Evolutionary conservation across 2,113 vertebrate species (phyloP), one percentile per base, ranked within the genome.

Genomic region (Coryphaenoides rupestris): DNA sequence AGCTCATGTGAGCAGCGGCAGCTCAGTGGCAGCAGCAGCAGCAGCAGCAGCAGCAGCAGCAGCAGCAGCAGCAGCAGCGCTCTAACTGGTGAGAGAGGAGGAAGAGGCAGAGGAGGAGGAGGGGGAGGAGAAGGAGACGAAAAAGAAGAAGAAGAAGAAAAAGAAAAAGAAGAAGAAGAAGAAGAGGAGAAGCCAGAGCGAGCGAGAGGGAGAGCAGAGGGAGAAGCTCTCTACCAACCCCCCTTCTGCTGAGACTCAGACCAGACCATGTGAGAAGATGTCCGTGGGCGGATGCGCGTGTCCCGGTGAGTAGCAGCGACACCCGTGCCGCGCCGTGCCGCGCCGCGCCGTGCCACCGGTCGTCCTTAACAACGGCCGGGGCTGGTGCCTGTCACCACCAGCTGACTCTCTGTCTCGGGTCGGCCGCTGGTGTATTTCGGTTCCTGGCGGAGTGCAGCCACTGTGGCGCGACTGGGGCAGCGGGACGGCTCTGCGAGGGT

Each of bases 251-350:
- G 87, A 83, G 89, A 88, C 88, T 81, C 87, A 87, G 75, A 89
- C 91, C 90, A 92, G 93, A 92, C 24, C 93, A 95, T 95, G 94
- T 94, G 93, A 92, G 86, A 95, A 94, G 93, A 95, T 95, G 94
- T 95, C 94, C 85, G 93, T 95, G 86, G 89, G 90, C 90, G 94
- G 93, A 91, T 95, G 94, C 84, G 94, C 94, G 84, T 95, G 94
- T 93, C 94, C 94, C 88, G 94, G 94, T 95, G 88, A 95, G 94
- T 93, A 75, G 72, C 81, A 75, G 72, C 81, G 74, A 71, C 73
- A 52, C n/a, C 16, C 3, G 50, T 16, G 50, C 16, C 14, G 14
- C 4, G 13, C 16, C 16, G 16, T 16, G 49, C 49, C 4, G 49
- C 2, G n/a, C 16, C 4, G 49, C 4, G 49, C 16, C 4, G 16